Conservation (phyloP, 2,888 invertebrate genomes). For the Calameuta idolon region DNA sequence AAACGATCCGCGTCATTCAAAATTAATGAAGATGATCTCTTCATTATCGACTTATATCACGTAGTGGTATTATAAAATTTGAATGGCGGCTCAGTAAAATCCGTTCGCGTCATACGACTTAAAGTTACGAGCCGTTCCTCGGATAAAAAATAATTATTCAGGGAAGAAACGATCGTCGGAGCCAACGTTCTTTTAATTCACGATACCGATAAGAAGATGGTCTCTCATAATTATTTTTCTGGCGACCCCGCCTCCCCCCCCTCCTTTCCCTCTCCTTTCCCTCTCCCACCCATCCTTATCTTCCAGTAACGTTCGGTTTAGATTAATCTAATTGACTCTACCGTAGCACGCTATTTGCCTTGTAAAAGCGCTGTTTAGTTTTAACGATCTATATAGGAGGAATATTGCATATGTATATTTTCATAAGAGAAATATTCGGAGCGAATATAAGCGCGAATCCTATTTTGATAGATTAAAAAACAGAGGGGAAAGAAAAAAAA, state of each 20-base stretch:
- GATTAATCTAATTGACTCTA: background rate
- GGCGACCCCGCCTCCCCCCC: background rate
- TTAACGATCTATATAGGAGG: background rate
- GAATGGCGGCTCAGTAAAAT: background rate
- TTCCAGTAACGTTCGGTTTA: background rate
- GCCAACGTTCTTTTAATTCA: background rate
- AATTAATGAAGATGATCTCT: background rate
- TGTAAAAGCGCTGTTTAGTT: background rate
- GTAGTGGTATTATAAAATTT: background rate
- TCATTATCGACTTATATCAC: background rate
- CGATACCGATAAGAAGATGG: background rate
- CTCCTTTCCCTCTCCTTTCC: background rate
- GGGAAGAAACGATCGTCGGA: background rate
- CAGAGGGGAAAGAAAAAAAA: background rate
- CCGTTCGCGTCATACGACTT: background rate
- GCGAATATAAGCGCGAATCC: background rate
- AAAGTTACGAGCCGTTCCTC: background rate
- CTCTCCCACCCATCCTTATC: background rate
- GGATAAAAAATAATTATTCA: background rate
- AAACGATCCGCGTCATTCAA: background rate
- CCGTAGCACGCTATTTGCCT: background rate
- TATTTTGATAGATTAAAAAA: background rate
- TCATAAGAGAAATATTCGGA: background rate
- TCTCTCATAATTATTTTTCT: background rate
- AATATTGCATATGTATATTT: background rate